These are phyloP conservation scores for Limnodromus scolopaceus DNA, from an alignment of 2,797 vertebrate genomes.

Conservation along the genomic window DNA sequence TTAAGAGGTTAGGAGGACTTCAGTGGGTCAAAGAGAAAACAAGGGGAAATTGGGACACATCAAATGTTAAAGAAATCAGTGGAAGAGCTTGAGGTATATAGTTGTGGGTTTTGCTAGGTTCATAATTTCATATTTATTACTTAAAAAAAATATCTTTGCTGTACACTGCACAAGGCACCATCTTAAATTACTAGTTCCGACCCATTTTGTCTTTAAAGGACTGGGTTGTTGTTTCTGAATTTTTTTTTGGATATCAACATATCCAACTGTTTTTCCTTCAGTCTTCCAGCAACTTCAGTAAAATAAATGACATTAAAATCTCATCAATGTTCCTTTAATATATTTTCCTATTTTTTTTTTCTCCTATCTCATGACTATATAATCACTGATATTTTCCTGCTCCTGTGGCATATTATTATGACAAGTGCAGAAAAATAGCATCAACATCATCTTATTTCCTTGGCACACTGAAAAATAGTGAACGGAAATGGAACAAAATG, in stretches of 20 bases:
- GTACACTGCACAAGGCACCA: not conserved
- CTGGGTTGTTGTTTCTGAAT: not conserved
- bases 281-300: not conserved
- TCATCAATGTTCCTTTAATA: not conserved
- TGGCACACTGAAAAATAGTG: not conserved
- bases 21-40: not conserved
- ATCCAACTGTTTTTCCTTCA: not conserved
- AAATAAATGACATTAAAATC: not conserved
- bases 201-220: not conserved
- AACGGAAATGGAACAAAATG: not conserved
- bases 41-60: not conserved
- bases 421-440: conserved; percentile 4
- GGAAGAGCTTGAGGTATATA: not conserved
- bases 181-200: not conserved
- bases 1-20: not conserved
- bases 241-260: not conserved
- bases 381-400: not conserved
- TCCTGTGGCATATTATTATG: not conserved
- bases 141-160: not conserved
- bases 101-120: not conserved
- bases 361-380: not conserved
- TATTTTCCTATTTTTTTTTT: not conserved
- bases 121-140: not conserved
- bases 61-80: not conserved
- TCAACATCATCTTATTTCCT: not conserved